phyloP scores from a whole-genome alignment of 2,113 vertebrate species.

The Coracopsis vasa region DNA sequence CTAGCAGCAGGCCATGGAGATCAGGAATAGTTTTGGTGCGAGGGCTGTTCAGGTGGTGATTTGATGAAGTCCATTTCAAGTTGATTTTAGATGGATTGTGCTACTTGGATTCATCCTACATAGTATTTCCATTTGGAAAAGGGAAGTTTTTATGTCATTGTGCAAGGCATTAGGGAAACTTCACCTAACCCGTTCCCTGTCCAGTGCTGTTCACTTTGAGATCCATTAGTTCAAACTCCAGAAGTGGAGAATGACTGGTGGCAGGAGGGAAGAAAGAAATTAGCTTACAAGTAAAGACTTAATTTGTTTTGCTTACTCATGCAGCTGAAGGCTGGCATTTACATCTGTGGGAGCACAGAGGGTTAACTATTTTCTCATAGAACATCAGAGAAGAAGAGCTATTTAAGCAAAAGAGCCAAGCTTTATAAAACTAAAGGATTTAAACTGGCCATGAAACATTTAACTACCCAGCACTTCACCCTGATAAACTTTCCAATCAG shows the following conservation, averaged over 20 bases:
- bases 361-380: not conserved
- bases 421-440: not conserved
- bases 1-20: rapidly evolving
- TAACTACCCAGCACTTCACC: not conserved
- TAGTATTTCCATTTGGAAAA: not conserved
- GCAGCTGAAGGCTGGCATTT: not conserved
- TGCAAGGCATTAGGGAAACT: not conserved
- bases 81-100: not conserved
- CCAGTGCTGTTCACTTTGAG: not conserved
- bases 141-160: not conserved
- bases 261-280: not conserved
- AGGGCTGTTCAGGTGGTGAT: not conserved
- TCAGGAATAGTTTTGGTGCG: not conserved
- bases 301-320: not conserved
- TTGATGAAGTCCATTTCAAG: not conserved
- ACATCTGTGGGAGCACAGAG: not conserved
- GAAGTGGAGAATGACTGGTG: not conserved
- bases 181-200: not conserved
- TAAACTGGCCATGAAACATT: not conserved
- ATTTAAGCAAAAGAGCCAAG: not conserved
- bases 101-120: not conserved
- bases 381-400: not conserved
- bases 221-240: not conserved
- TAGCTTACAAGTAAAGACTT: not conserved
- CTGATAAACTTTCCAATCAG: not conserved